Base-by-base conservation (phyloP, 2,888 invertebrate species). In the Anodontia alba region DNA sequence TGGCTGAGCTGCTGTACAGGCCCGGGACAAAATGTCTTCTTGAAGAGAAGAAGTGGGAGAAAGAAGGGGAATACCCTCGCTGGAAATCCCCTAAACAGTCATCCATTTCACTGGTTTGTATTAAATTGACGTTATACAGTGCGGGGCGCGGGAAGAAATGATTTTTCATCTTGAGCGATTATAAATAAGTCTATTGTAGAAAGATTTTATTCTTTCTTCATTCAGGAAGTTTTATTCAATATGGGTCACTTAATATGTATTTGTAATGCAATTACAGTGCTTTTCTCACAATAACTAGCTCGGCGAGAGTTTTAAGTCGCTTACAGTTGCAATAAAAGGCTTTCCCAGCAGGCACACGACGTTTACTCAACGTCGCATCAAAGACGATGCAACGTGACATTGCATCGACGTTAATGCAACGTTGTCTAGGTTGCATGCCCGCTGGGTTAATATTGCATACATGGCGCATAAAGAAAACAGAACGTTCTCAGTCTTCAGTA, bases 41-140 rank as follows among this genome's bases (percentile, higher is more conserved):
- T 29, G 29, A n/a, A 57, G 3, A 29, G 62, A 54, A 62, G 62
- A 20, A 1, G 31, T 26, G 23, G 31, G 62, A 33, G 33, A 31
- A 57, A 26, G n/a, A 51, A 72, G 80, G 80, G 80, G 80, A 80
- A 72, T 80, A 76, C 80, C 80, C 80, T 42, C 26, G 42, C 46
- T 66, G 80, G 80, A 80, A 80, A 76, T 51, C 54, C 80, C 80
- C 80, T 75, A 62, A 62, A 62, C 62, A 20, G 7, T 54, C 62
- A 33, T 31, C 62, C 29, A 20, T 62, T 62, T 62, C 33, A 62
- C 31, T 33, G 31, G 62, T 31, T 62, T 20, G 31, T 31, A 33
- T 3, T 62, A 20, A 33, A 62, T 17, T 29, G 62, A 33, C 62
- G 62, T 17, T 20, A 23, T 12, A n/a, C 1, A 62, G 62, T 62